Base-by-base conservation (phyloP, 2,113 vertebrate species). In the Sander lucioperca region DNA sequence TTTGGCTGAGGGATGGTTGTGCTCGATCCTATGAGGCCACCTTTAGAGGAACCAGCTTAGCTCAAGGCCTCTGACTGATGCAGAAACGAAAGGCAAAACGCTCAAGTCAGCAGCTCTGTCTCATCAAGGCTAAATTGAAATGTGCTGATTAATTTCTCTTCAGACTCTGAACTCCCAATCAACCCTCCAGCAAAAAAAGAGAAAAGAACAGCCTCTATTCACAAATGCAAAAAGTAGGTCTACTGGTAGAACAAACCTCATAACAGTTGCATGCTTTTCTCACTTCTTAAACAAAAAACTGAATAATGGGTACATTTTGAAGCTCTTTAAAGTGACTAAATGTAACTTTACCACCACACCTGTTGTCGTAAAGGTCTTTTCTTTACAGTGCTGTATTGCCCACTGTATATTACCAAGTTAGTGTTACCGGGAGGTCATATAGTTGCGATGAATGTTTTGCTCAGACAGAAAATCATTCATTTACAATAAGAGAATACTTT, bases 141-240 rank as follows among this genome's bases (percentile, higher is more conserved):
- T 88, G 85, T 82, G 82, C 86, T 91, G 92, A 88, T 93, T 84
- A 86, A 86, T 90, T 92, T 90, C 47, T 88, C 74, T 56, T 69
- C 58, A 62, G 64, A 81, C 81, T 91, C 53, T 84, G 82, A 91
- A 88, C 83, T 89, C 69, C 62, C 72, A 78, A 84, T 90, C 90
- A 89, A 84, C 79, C 84, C 86, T 77, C n/a, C 9, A 79, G 70
- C 74, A 47, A 59, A 61, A 75, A 83, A 67, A 77, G 63, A 56
- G 48, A 63, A 61, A 61, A 58, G 72, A 63, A 30, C 50, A 62
- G 33, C 53, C 36, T 65, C 63, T 75, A 61, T 89, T 88, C 82
- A 86, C 85, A 70, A 77, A 82, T 83, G 62, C 72, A 64, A 82
- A 88, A 88, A 84, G 47, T 80, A 80, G 72, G 64, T 71, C 72